Evolutionary conservation across 1,140 invertebrate species (phyloP), one percentile per base, ranked within the genome.

Genomic region (Adoxophyes honmai): DNA sequence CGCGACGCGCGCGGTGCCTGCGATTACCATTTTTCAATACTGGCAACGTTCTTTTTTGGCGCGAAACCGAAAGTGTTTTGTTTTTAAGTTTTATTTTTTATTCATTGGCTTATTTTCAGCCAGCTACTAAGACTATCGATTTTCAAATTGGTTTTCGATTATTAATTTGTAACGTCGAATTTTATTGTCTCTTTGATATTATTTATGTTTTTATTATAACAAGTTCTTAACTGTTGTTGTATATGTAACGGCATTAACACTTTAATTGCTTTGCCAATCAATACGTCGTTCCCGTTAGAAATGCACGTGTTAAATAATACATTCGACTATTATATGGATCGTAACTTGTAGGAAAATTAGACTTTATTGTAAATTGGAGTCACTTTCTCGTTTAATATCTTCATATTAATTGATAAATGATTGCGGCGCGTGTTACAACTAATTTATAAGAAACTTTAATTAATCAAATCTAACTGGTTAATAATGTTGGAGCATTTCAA

Each of bases 1-100:
- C 73, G 74, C 78, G 74, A 54, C 77, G 72, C 74, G 78, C 66
- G 65, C 71, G 78, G 66, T 57, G 62, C 7, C 3, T 36, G 36
- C 33, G 21, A 16, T 37, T 21, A 52, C 54, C 16, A 39, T 34
- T 42, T 38, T 15, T 44, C 16, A 21, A 4, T 16, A 37, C 51
- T 52, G 51, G 34, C 28, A 52, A 35, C 51, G 34, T 52, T 52
- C 14, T 9, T 13, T 42, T 34, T 52, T 35, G 51, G 42, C 42
- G 42, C 16, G 42, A 48, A 33, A 48, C 21, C 42, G 42, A 48
- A 48, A 48, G 42, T 48, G 42, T 28, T 9, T 6, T 21, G 2
- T 21, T 44, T n/a, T 18, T 9, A 44, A 0, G 11, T 28, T 18
- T 33, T 48, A 9, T 8, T 48, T 21, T 0, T 10, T 48, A 21